Base-by-base conservation (phyloP, 2,888 invertebrate species). In the Ichneumoninae sp. region DNA sequence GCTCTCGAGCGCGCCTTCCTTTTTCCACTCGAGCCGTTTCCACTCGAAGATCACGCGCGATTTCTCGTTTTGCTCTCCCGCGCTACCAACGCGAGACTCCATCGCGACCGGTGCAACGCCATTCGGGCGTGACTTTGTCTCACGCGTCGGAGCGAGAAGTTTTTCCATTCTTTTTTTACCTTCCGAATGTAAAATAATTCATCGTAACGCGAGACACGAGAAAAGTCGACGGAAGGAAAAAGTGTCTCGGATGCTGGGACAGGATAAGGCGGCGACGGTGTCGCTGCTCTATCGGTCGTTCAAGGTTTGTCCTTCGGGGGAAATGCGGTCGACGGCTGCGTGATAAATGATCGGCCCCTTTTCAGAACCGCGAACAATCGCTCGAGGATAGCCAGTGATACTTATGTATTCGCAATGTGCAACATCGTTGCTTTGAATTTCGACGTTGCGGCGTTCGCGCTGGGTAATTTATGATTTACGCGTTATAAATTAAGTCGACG, bases 381-480 rank as follows among this genome's bases (percentile, higher is more conserved):
- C 30, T 54, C 66, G 47, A 68, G 62, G 54, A 50, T 47, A 33
- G 65, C 13, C 54, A 69, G 72, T 65, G 74, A 78, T 57, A 82
- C 77, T 71, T 71, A 72, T 84, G 82, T 80, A 76, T 82, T 84
- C 72, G 33, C 66, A 82, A 22, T 68, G 82, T 71, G 79, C 79
- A 82, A 79, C 82, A 80, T 60, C 75, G 82, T 84, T 22, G 33
- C 71, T 84, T 84, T n/a, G 36, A 26, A 72, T 80, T 71, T 65
- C 30, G 13, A 62, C 47, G 44, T 57, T 57, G 10, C 13, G 4
- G 60, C 81, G 50, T 13, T 6, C 36, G 50, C 60, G 50, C 52
- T 10, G 82, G 69, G 50, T 80, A 80, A 85, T 85, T 85, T 77
- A 82, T 85, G 84, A 82, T 85, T 85, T 82, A 85, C 74, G 68